Evolutionary conservation across 2,797 vertebrate species (phyloP).

Genomic region (Alcedo quadribrachys): DNA sequence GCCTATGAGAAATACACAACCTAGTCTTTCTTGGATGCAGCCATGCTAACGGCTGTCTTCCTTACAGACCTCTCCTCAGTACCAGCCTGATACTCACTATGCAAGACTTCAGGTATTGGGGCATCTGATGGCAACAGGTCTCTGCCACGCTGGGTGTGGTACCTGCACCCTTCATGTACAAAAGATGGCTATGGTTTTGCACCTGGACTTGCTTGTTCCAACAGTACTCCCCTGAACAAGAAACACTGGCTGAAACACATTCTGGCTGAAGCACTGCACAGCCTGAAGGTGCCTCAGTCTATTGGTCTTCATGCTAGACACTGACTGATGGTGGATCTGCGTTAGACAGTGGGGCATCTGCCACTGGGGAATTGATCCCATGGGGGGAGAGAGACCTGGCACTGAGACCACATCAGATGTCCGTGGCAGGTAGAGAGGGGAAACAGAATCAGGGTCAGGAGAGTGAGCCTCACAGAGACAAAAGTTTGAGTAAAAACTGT

Average conservation of each 20-base stretch:
- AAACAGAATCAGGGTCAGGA: accelerated
- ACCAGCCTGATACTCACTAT: neutral
- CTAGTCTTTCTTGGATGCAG: neutral
- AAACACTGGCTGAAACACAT: neutral
- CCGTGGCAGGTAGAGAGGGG: neutral
- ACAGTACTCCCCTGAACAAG: neutral
- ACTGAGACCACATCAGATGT: accelerated
- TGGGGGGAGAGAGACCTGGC: neutral
- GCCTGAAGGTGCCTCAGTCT: neutral
- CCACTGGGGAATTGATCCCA: neutral
- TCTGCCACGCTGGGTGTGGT: accelerated
- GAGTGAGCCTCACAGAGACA: neutral
- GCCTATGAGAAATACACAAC: neutral
- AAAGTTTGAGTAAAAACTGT: neutral
- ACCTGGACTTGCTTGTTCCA: neutral
- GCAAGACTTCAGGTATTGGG: neutral
- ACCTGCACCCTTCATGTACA: accelerated
- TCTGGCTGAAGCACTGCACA: neutral
- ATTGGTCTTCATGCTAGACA: neutral
- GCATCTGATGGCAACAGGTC: neutral
- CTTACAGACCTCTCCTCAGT: neutral
- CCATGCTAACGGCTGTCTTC: neutral
- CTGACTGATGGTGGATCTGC: neutral
- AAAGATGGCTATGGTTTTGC: neutral
- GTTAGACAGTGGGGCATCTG: neutral